Conservation (phyloP, 1,140 invertebrate genomes). For the Saccostrea echinata region DNA sequence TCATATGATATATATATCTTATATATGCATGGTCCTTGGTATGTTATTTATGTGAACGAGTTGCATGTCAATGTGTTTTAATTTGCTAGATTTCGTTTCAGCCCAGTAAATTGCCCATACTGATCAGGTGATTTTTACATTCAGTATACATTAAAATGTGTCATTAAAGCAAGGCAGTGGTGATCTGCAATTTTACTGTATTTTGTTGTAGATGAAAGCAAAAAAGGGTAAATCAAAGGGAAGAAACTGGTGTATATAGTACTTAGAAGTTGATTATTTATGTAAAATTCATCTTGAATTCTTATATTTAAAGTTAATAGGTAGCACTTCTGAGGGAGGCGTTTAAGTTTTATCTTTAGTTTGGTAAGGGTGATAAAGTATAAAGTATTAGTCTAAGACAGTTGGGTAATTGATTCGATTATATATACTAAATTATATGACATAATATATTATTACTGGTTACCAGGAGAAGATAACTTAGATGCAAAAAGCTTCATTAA, state of each 20-base stretch:
- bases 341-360: too few relatives aligned
- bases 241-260: neutral
- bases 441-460: neutral
- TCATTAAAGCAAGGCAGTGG: neutral
- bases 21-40: neutral
- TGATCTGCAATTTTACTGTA: neutral
- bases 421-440: too few relatives aligned
- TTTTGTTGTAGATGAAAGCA: neutral
- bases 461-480: neutral
- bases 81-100: neutral
- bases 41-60: neutral
- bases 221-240: neutral
- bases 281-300: too few relatives aligned
- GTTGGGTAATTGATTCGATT: too few relatives aligned
- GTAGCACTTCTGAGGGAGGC: too few relatives aligned
- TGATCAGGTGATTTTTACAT: conserved; percentile 25
- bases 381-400: too few relatives aligned
- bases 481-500: neutral
- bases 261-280: neutral
- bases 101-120: conserved; percentile 21
- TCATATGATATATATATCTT: neutral
- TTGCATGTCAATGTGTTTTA: conserved; percentile 24
- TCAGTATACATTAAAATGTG: neutral
- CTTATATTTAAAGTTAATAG: too few relatives aligned
- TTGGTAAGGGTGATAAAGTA: too few relatives aligned